Percentiles rank a stretch among this genome's conserved stretches.
Conservation (phyloP, 92 coral and sea anemone species). For the Galaxea fascicularis region DNA sequence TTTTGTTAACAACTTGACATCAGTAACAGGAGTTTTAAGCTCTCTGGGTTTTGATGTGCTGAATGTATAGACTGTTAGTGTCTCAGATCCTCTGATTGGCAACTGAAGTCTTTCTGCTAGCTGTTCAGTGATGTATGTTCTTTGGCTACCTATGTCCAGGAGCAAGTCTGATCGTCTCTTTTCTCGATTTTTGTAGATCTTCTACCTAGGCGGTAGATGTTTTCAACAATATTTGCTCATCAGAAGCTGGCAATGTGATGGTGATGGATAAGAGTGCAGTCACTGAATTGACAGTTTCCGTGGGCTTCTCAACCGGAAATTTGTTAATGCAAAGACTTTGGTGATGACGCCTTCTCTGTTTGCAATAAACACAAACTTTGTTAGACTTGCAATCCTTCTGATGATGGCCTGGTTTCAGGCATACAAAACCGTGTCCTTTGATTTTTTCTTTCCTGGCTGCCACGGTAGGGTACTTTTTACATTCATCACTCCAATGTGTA, state of each 20-base stretch:
- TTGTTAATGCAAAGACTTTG: too few species aligned
- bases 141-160: conserved; percentile 52
- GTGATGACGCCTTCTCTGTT: conserved; percentile 22
- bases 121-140: conserved; percentile 48
- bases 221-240: conserved; percentile 26
- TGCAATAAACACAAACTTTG: conserved; percentile 12
- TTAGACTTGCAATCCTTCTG: conserved; percentile 7
- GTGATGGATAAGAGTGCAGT: too few species aligned
- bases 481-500: conserved; percentile 34
- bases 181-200: too few species aligned
- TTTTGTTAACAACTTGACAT: conserved; percentile 22
- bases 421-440: conserved; percentile 48
- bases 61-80: too few species aligned
- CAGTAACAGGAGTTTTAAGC: conserved; percentile 27
- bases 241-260: conserved; percentile 10
- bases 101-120: conserved; percentile 39
- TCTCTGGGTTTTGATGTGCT: conserved; percentile 51
- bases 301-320: too few species aligned
- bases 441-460: conserved; percentile 45
- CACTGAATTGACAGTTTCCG: too few species aligned
- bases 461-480: conserved; percentile 35
- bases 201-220: conserved; percentile 35
- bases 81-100: conserved; percentile 44
- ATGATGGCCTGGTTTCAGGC: conserved; percentile 24
- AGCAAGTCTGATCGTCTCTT: too few species aligned